Evolutionary conservation across 2,113 vertebrate genomes (phyloP), one percentile per base, ranked within the genome.

Genomic region (Caretta caretta): DNA sequence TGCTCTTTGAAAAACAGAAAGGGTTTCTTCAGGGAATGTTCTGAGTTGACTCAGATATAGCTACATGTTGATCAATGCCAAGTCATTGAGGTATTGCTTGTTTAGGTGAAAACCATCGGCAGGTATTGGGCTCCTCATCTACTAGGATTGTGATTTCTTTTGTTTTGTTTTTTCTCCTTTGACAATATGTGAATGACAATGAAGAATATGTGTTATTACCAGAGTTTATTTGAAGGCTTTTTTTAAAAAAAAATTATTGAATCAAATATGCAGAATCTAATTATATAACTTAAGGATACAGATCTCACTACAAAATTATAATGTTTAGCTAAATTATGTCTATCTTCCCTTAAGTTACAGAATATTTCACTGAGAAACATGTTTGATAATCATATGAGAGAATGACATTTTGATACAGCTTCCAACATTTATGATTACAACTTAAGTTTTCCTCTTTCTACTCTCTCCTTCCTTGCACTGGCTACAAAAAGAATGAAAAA

Each of bases 41-140:
- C 72, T 83, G 50, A 27, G 24, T 31, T 95, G 80, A 6, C 48
- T 83, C 16, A 56, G 54, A 57, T 87, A 62, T 0, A 6, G 91
- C 76, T 19, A 10, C 8, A 7, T 92, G 65, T 90, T 83, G 86
- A 94, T 91, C 69, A 84, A n/a, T 76, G 69, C 29, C 19, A 90
- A 87, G 56, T 88, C 53, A 35, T 65, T 72, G 62, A 76, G 22
- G 42, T 42, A 87, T 4, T 38, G 24, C 27, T 31, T 84, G 46
- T 72, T 93, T 80, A 48, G 51, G 69, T 87, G 79, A 92, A 88
- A 94, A 49, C 80, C 9, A 19, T 42, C 49, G 50, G 3, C n/a
- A 83, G 5, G 1, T 19, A 22, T 0, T 0, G 0, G 3, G 4
- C 92, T 93, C 62, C 16, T 50, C 42, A 25, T 6, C 17, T 92